phyloP scores from a whole-genome alignment of 2,888 invertebrate genomes.

The Apomyelois bistriatella region DNA sequence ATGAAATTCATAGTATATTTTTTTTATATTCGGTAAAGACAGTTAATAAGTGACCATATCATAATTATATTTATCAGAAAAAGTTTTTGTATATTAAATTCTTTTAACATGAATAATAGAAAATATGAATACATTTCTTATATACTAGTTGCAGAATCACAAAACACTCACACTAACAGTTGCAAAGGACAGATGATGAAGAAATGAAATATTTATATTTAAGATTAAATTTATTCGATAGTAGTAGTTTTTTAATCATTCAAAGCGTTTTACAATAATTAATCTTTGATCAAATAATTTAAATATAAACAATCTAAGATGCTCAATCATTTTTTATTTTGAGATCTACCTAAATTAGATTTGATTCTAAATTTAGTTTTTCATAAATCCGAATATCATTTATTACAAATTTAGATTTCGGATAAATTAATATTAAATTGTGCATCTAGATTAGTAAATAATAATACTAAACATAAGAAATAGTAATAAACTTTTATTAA shows the following conservation, averaged over 20 bases:
- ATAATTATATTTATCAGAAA: slow-evolving; percentile 62
- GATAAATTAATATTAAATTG: not conserved
- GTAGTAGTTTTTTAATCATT: not conserved
- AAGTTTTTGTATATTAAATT: slow-evolving; percentile 62
- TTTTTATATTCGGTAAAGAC: slow-evolving; percentile 56
- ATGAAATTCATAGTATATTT: slow-evolving; percentile 42
- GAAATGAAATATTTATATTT: slow-evolving; percentile 8
- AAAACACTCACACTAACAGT: slow-evolving; percentile 56
- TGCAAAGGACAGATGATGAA: slow-evolving; percentile 10
- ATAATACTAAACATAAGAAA: too few relatives aligned
- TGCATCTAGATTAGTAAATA: not conserved
- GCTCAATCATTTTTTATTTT: not conserved
- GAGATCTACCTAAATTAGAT: not conserved
- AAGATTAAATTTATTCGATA: slow-evolving; percentile 15
- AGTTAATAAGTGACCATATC: slow-evolving; percentile 40
- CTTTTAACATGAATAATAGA: slow-evolving; percentile 65
- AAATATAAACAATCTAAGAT: not conserved
- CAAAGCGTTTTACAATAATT: not conserved
- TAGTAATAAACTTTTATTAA: too few relatives aligned
- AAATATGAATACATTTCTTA: slow-evolving; percentile 77
- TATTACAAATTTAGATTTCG: not conserved
- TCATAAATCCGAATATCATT: not conserved
- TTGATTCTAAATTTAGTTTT: not conserved
- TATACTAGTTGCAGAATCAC: slow-evolving; percentile 62
- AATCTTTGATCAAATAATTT: not conserved